Percentiles rank a stretch among this genome's conserved stretches.
phyloP scores from a whole-genome alignment of 2,797 vertebrate genomes.

The Schizothorax lantsangensis region DNA sequence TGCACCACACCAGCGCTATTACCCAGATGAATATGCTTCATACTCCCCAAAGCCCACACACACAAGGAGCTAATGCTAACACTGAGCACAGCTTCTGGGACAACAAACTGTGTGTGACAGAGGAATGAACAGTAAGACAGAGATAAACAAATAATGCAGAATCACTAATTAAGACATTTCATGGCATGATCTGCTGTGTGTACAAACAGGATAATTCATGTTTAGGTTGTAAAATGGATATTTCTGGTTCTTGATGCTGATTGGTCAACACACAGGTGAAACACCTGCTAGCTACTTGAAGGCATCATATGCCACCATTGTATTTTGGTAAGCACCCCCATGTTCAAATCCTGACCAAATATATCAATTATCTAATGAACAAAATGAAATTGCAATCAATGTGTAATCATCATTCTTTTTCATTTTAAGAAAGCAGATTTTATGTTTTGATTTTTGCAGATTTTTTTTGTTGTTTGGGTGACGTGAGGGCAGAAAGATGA shows the following conservation, averaged over 20 bases:
- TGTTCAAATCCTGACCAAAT: not conserved
- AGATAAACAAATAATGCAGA: conserved; percentile 59
- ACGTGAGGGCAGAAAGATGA: not conserved
- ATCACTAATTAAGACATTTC: conserved; percentile 57
- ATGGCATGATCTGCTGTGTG: not conserved
- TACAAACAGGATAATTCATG: not conserved
- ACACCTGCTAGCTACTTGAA: not conserved
- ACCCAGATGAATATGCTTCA: conserved; percentile 99
- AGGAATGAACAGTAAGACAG: conserved; percentile 54
- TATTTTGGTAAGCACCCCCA: not conserved
- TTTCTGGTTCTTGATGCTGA: not conserved
- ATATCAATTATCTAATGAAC: not conserved
- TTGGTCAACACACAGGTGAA: not conserved
- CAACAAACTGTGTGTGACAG: conserved; percentile 39
- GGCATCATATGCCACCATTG: not conserved
- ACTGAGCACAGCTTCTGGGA: conserved; percentile 57
- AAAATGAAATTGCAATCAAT: not conserved
- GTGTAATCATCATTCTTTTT: not conserved
- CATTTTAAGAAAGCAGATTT: not conserved
- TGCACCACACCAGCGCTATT: conserved; percentile 97
- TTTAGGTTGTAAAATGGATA: not conserved
- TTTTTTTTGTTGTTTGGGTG: not conserved
- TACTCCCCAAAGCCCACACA: conserved; percentile 62
- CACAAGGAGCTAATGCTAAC: conserved; percentile 51
- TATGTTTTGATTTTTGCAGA: not conserved